These are phyloP conservation scores for Amphiprion clarkii DNA, from an alignment of 2,797 vertebrate species.

Conservation along the genomic window DNA sequence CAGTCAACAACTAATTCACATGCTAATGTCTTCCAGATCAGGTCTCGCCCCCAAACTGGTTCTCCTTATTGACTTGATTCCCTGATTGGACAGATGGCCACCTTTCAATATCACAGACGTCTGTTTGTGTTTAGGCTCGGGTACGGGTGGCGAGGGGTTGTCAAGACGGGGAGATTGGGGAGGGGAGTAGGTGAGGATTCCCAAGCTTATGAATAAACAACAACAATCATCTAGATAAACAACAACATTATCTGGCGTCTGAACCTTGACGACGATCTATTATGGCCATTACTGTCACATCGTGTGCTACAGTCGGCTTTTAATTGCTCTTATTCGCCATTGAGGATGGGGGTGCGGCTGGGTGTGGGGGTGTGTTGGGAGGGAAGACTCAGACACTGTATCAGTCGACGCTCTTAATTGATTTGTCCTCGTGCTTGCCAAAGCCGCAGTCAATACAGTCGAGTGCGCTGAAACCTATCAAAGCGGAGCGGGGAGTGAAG, in stretches of 20 bases:
- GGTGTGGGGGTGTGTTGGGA: conserved; percentile 35
- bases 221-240: conserved; percentile 81
- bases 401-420: conserved; percentile 78
- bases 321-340: conserved; percentile 79
- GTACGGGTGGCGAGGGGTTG: conserved; percentile 38
- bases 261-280: conserved; percentile 82
- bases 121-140: conserved; percentile 78
- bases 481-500: conserved; percentile 56
- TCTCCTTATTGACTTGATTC: conserved; percentile 83
- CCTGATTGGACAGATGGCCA: conserved; percentile 87
- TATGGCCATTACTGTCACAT: conserved; percentile 83
- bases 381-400: conserved; percentile 59
- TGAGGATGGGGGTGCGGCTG: conserved; percentile 47
- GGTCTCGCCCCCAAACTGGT: conserved; percentile 83
- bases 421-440: conserved; percentile 79
- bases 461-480: conserved; percentile 73
- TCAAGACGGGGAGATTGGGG: conserved; percentile 2
- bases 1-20: conserved; percentile 85
- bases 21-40: conserved; percentile 86
- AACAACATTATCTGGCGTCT: conserved; percentile 81
- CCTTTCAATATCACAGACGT: conserved; percentile 80
- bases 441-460: conserved; percentile 72
- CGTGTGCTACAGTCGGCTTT: conserved; percentile 75
- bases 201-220: conserved; percentile 81
- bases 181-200: conserved; percentile 34